phyloP scores from a whole-genome alignment of 2,113 vertebrate species.

The Oryzias woworae region DNA sequence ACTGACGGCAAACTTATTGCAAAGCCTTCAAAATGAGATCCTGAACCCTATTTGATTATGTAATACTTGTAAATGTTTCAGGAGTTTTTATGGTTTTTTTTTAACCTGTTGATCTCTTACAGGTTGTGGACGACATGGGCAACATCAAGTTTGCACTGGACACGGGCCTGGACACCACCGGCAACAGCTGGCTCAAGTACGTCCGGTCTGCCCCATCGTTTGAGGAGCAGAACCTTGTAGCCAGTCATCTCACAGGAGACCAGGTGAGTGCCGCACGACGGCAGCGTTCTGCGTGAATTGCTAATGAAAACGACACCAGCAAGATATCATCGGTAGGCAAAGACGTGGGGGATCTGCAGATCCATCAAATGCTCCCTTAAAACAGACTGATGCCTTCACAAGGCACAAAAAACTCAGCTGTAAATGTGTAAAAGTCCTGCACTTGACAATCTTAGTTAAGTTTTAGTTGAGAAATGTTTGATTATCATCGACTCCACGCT shows the following conservation, averaged over 20 bases:
- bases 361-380: background rate
- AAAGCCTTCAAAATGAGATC: background rate
- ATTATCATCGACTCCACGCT: too few relatives aligned
- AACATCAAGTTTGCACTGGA: conserved; percentile 86
- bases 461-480: too few relatives aligned
- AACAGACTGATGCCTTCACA: too few relatives aligned
- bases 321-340: background rate
- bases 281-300: conserved; percentile 13
- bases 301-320: background rate
- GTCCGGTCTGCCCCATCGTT: conserved; percentile 87
- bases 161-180: conserved; percentile 66
- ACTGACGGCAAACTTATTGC: conserved; percentile 37
- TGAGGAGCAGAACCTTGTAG: conserved; percentile 88
- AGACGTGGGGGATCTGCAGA: conserved; percentile 16
- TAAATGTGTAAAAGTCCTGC: too few relatives aligned
- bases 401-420: too few relatives aligned
- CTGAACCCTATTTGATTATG: background rate
- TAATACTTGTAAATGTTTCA: too few relatives aligned
- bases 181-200: conserved; percentile 92
- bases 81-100: background rate
- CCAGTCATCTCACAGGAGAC: conserved; percentile 87
- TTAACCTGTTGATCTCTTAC: conserved; percentile 45
- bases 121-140: conserved; percentile 89
- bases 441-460: too few relatives aligned
- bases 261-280: conserved; percentile 81